Evolutionary conservation across 2,113 vertebrate genomes (phyloP), one percentile per base, ranked within the genome.

Genomic region (Microcebus griseorufus): DNA sequence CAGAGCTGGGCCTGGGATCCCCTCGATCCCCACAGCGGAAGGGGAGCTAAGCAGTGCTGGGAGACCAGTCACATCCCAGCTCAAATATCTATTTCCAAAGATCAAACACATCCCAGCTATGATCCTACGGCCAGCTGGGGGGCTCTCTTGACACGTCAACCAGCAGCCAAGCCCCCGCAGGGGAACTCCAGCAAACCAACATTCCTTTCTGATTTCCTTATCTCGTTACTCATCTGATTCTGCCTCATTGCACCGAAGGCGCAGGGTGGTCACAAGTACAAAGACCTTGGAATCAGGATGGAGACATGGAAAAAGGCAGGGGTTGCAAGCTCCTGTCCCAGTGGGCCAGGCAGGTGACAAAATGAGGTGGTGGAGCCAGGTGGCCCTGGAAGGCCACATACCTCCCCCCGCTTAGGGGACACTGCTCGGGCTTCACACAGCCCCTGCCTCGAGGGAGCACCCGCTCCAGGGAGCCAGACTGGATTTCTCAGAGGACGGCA

Each of bases 381-480:
- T 18, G 4, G 65, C 17, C 23, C 5, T 16, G 1, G 48, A 39
- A 10, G 9, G 39, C 76, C 60, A 4, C 2, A 1, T 32, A 18
- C 53, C 5, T 55, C 53, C 16, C 45, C 62, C 62, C 34, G 37
- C 65, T 29, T 1, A n/a, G 69, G 23, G 22, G 10, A 53, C 2
- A 42, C 10, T 7, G 17, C 4, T 42, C 20, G 53, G 18, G 70
- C 51, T 51, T 53, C 37, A 64, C 18, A 0, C 25, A 17, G 70
- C 23, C 13, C 3, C n/a, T 4, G 39, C 70, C 64, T 55, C 4
- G 0, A 72, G 80, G 81, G 34, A 11, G 8, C 34, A 37, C 9
- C 0, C 0, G 11, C 25, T 64, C 18, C 2, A 23, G n/a, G 17
- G 4, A 12, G 13, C 29, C 2, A n/a, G 48, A 34, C 6, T 78